These are phyloP conservation scores for Hipposideros larvatus DNA, from an alignment of 2,797 vertebrate species.

Conservation along the genomic window DNA sequence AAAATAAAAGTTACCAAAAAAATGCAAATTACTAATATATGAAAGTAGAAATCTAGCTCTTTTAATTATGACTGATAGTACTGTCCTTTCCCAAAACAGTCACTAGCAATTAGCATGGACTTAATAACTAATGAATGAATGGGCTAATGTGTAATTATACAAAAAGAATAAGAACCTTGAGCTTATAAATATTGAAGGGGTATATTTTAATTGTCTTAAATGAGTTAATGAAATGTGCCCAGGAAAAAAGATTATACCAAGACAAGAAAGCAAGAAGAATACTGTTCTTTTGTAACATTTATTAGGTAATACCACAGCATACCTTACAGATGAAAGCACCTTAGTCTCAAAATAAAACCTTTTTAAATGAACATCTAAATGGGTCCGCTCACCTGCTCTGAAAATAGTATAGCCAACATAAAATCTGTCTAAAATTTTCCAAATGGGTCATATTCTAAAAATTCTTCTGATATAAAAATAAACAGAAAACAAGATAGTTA, in stretches of 20 bases:
- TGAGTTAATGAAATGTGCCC: background rate
- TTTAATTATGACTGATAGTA: background rate
- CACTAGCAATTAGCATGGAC: background rate
- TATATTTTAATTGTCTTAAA: background rate
- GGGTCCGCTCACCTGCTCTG: background rate
- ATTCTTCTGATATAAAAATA: background rate
- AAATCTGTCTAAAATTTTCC: background rate
- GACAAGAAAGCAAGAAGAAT: constrained; percentile 12
- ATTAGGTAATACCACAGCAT: background rate
- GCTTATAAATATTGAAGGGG: background rate
- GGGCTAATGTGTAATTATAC: background rate
- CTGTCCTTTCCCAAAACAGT: background rate
- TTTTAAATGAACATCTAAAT: constrained; percentile 19
- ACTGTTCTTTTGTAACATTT: background rate
- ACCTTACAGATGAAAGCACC: constrained; percentile 1
- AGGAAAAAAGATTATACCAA: background rate
- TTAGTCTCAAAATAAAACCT: constrained; percentile 44
- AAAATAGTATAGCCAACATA: background rate
- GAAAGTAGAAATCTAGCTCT: background rate
- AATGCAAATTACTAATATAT: constrained; percentile 7
- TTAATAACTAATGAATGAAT: background rate
- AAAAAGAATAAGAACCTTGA: background rate
- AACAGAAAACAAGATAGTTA: constrained; percentile 8
- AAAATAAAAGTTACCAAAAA: constrained; percentile 51
- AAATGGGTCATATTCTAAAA: constrained; percentile 41